Evolutionary conservation across 2,797 vertebrate genomes (phyloP).

Genomic region (Ficedula albicollis): DNA sequence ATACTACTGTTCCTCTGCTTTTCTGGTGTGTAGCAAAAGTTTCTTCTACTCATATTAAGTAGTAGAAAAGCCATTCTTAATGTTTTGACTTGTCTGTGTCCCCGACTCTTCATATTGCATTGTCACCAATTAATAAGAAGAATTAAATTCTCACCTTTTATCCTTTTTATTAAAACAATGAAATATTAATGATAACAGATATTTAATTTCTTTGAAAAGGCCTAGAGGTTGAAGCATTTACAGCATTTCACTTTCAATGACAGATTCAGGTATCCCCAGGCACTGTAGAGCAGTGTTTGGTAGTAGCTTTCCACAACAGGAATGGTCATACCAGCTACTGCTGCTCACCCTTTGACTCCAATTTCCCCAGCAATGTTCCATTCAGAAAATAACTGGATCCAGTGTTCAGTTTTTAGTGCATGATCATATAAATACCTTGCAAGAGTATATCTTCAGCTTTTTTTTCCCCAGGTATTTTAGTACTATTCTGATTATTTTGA

Average conservation of each 20-base stretch:
- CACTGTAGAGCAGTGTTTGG: background rate
- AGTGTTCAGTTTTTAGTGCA: background rate
- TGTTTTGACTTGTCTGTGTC: background rate
- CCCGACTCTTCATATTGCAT: background rate
- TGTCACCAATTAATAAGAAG: background rate
- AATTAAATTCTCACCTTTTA: background rate
- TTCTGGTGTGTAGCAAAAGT: background rate
- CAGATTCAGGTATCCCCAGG: background rate
- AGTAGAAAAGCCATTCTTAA: background rate
- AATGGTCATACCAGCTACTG: background rate
- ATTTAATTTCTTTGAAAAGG: background rate
- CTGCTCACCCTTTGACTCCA: background rate
- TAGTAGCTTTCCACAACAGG: background rate
- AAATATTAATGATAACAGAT: background rate
- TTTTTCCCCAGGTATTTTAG: background rate
- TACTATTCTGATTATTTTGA: background rate
- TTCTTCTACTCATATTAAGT: background rate
- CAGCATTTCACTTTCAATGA: background rate
- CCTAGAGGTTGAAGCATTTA: background rate
- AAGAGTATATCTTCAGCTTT: background rate
- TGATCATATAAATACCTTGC: background rate
- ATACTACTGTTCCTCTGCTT: background rate
- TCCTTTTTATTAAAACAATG: background rate
- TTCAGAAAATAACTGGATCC: background rate
- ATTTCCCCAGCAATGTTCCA: background rate